Evolutionary conservation across 2,113 vertebrate species (phyloP), one percentile per base, ranked within the genome.

Genomic region (Carassius gibelio): DNA sequence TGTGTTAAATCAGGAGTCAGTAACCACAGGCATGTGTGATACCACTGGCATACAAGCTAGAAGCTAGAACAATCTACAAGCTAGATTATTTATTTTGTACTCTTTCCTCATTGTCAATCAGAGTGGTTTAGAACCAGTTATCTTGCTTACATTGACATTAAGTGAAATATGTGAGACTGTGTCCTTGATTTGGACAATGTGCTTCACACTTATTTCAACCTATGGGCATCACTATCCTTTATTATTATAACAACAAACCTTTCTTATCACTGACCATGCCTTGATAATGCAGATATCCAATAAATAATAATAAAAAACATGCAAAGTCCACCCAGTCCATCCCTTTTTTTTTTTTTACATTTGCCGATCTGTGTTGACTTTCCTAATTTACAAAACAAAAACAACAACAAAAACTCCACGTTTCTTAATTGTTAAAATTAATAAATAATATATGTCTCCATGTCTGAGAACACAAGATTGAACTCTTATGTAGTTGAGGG

Each of bases 321-420:
- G 61, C 91, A 93, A 93, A 93, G 93, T 93, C 91, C 92, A 94
- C 42, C 15, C 10, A 19, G 13, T 76, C 84, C 30, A 38, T 79
- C 52, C 72, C 84, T 62, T 30, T 30, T 30, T 30, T 30, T 75
- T 82, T 38, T 55, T 30, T n/a, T 10, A 34, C 19, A 36, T 38
- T n/a, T 34, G 45, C 7, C 50, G 78, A 19, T 45, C 23, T 75
- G 68, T 75, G 68, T 8, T 59, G 3, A 7, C 55, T 8, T 21
- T 6, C 19, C 57, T 59, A 59, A 59, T 59, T 59, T 8, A 19
- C 55, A 36, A 4, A 38, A 6, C 13, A 11, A 21, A 23, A 69
- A 71, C 19, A 13, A 10, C 21, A 23, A 17, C 4, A 30, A 30
- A 30, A 30, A 30, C 30, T 30, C 30, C 30, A 38, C n/a, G 38